Base-by-base conservation (phyloP, 2,888 invertebrate species). In the Apocheima hispidaria region DNA sequence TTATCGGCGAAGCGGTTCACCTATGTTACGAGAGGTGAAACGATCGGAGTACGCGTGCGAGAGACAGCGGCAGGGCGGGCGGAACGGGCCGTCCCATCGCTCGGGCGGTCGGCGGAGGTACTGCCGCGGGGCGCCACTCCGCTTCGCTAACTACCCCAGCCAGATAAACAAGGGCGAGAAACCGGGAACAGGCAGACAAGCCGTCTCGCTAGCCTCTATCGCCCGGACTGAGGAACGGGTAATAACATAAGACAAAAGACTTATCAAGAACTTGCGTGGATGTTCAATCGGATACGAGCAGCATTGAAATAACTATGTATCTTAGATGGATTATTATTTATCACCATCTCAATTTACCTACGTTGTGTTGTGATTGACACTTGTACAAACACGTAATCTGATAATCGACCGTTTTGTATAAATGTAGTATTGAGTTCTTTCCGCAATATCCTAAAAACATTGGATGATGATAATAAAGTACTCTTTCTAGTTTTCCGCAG, bases 81-180 rank as follows among this genome's bases (percentile, higher is more conserved):
- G 73, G 69, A 75, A 73, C 75, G 80, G 82, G 77, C 83, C 92
- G 91, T 86, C 86, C 85, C 92, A 92, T 92, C 84, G 75, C 86
- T 78, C 33, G 76, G 83, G 83, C 79, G 80, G 81, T 76, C 76
- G 77, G 69, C 78, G 77, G 79, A 81, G 86, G 82, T 82, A 87
- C 87, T 87, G 87, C 85, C 89, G 90, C 88, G 85, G 83, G 85
- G 84, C 81, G 68, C 67, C 69, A 58, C 67, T 67, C 66, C 83
- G 81, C 79, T 81, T 83, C 86, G 72, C 83, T 79, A 81, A 84
- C 86, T 83, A 84, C 88, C 86, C 87, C 77, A 79, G 82, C 81
- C 86, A 84, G 88, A 91, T 91, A 92, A 92, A 92, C 92, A 92
- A 88, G 85, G 85, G 84, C 79, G 90, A 89, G 87, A 86, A 87